phyloP scores from a whole-genome alignment of 2,113 vertebrate genomes.

The Silurus glanis region DNA sequence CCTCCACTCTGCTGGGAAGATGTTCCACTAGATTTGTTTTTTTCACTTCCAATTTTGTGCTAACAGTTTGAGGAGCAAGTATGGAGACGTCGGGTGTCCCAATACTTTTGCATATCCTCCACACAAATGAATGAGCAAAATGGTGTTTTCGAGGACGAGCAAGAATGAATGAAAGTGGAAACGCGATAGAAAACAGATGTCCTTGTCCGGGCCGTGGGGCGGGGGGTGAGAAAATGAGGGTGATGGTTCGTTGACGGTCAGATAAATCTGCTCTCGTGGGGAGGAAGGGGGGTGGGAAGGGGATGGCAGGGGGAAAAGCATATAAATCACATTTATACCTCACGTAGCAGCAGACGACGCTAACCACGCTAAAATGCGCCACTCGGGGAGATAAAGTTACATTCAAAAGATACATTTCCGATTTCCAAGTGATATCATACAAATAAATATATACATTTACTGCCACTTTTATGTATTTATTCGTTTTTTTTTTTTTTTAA shows the following conservation, averaged over 20 bases:
- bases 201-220: neutral
- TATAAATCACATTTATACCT: slow-evolving; percentile 35
- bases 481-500: too few species aligned
- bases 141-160: neutral
- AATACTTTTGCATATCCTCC: too few species aligned
- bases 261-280: slow-evolving; percentile 24
- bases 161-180: slow-evolving; percentile 28
- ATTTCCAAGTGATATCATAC: too few species aligned
- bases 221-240: neutral
- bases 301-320: neutral
- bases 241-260: slow-evolving; percentile 3
- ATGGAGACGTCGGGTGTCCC: too few species aligned
- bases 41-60: too few species aligned
- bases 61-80: too few species aligned
- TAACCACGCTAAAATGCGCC: neutral
- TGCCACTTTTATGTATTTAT: too few species aligned
- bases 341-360: neutral
- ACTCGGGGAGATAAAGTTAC: too few species aligned
- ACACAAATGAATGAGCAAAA: slow-evolving; percentile 3
- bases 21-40: too few species aligned
- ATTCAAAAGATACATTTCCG: too few species aligned
- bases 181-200: slow-evolving; percentile 44
- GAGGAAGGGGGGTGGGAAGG: neutral
- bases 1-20: too few species aligned
- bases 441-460: too few species aligned